Percentiles rank a stretch among this genome's conserved stretches.
These are phyloP conservation scores for Diarsia rubi DNA, from an alignment of 2,888 invertebrate genomes.

Conservation along the genomic window DNA sequence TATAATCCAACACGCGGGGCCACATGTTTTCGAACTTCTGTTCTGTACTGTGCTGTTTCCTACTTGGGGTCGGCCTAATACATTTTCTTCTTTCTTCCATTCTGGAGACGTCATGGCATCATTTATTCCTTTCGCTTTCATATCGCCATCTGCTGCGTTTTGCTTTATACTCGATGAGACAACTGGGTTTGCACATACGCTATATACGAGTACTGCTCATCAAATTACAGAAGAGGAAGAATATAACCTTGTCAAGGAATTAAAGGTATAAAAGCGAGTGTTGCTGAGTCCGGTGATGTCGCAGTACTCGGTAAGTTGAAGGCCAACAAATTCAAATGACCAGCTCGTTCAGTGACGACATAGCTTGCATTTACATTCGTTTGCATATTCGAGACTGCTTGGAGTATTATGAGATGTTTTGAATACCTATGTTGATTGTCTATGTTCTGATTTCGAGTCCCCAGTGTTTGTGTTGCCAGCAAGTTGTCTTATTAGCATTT, in stretches of 20 bases:
- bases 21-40: too few relatives aligned
- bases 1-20: too few relatives aligned
- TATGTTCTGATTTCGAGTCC: constrained; percentile 10
- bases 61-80: too few relatives aligned
- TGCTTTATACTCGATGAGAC: not conserved
- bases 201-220: not conserved
- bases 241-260: constrained; percentile 2
- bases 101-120: too few relatives aligned
- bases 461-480: not conserved
- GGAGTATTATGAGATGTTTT: constrained; percentile 9
- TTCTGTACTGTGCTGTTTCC: too few relatives aligned
- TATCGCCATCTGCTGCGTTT: not conserved
- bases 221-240: not conserved
- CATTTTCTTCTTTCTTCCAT: too few relatives aligned
- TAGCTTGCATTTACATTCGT: constrained; percentile 49
- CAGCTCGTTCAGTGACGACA: constrained; percentile 29
- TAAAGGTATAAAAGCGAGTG: constrained; percentile 21
- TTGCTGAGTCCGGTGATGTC: constrained; percentile 16
- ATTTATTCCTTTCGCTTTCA: too few relatives aligned
- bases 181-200: not conserved
- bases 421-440: constrained; percentile 29
- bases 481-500: not conserved
- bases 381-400: constrained; percentile 40
- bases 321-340: constrained; percentile 53
- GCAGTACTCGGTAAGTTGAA: constrained; percentile 49